These are phyloP conservation scores for Hypanus sabinus DNA, from an alignment of 2,113 vertebrate species.

Conservation along the genomic window DNA sequence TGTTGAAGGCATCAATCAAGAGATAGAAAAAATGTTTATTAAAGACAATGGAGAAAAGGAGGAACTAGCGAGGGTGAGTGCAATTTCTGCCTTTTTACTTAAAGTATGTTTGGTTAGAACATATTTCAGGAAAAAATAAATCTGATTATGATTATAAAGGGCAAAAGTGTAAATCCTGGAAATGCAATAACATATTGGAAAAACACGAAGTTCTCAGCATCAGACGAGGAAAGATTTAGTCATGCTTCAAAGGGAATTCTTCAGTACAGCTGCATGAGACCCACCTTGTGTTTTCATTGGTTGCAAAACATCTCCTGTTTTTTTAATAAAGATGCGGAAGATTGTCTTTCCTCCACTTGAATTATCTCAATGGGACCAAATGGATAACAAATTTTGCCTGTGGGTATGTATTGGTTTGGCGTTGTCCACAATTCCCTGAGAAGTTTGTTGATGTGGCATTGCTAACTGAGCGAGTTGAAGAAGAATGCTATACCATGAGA, in stretches of 20 bases:
- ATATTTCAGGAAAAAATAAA: background rate
- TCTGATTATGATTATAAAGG: background rate
- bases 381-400: background rate
- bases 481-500: background rate
- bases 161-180: background rate
- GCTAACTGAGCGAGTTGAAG: background rate
- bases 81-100: background rate
- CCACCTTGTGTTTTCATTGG: background rate
- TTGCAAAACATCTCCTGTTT: background rate
- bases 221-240: background rate
- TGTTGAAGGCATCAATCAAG: slow-evolving; percentile 87
- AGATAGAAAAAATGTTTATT: slow-evolving; percentile 91
- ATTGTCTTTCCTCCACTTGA: background rate
- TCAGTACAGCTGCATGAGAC: background rate
- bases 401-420: background rate
- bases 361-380: background rate
- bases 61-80: slow-evolving; percentile 79
- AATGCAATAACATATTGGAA: slow-evolving; percentile 14
- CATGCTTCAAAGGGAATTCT: background rate
- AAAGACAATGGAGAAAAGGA: slow-evolving; percentile 77
- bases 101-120: background rate
- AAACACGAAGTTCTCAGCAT: background rate
- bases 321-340: background rate
- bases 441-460: background rate
- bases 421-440: background rate